phyloP scores from a whole-genome alignment of 1,140 invertebrate species.

The Scaptomyza pallida region DNA sequence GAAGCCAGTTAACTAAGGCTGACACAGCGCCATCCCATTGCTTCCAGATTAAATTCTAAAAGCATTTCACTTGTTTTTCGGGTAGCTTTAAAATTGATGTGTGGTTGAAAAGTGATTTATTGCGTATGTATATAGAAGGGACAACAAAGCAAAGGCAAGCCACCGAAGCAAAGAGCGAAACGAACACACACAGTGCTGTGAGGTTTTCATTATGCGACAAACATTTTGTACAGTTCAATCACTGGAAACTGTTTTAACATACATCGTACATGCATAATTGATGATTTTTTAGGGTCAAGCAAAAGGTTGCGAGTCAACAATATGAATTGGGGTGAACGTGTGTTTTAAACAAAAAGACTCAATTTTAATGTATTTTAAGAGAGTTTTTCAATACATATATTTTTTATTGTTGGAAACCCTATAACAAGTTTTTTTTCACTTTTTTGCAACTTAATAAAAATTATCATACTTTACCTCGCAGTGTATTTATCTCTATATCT shows the following conservation, averaged over 20 bases:
- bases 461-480: constrained; percentile 1
- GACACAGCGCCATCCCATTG: not conserved
- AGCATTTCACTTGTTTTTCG: not conserved
- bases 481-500: not conserved
- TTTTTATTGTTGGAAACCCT: too few species aligned
- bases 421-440: too few species aligned
- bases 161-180: not conserved
- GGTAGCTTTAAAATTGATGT: constrained; percentile 39
- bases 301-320: constrained; percentile 26
- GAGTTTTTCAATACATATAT: not conserved
- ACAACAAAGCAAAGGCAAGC: constrained; percentile 20
- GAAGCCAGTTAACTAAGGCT: constrained; percentile 34
- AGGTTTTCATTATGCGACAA: constrained; percentile 40
- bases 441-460: too few species aligned
- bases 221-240: constrained; percentile 31
- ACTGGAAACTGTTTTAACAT: constrained; percentile 6
- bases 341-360: not conserved
- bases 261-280: constrained; percentile 28
- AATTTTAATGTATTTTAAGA: not conserved
- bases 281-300: constrained; percentile 32
- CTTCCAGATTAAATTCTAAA: not conserved
- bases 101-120: constrained; percentile 48
- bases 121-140: not conserved
- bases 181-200: not conserved
- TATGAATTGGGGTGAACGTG: not conserved